Evolutionary conservation across 2,888 invertebrate species (phyloP).

Genomic region (Drosophila phalerata): DNA sequence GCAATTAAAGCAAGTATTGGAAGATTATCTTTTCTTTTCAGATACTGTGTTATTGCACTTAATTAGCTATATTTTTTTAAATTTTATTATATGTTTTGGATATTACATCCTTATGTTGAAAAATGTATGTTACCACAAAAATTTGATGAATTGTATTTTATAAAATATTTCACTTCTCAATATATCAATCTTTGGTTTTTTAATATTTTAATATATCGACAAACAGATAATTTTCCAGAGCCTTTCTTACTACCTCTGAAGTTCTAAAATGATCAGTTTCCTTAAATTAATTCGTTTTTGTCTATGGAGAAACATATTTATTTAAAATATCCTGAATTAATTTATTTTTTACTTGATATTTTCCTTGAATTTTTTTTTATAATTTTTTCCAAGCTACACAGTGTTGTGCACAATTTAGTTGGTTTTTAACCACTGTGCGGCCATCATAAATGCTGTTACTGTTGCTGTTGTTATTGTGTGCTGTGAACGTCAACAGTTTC

Average conservation of each 20-base stretch:
- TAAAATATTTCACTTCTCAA: no score
- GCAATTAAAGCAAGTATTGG: conserved; percentile 5
- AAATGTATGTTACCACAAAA: neutral
- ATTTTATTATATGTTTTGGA: neutral
- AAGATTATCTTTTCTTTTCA: neutral
- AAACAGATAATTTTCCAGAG: no score
- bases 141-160: no score
- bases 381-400: neutral
- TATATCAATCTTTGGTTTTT: no score
- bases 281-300: no score
- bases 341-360: no score
- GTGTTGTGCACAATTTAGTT: neutral
- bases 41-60: neutral
- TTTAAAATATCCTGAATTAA: no score
- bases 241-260: no score
- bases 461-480: conserved; percentile 7
- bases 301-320: no score
- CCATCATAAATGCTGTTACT: conserved; percentile 14
- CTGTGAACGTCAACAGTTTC: conserved; percentile 26
- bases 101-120: neutral
- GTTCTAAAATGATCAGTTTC: no score
- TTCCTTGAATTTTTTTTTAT: neutral
- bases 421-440: conserved; percentile 24
- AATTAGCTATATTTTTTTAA: no score
- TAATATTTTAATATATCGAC: no score